Evolutionary conservation across 2,888 invertebrate genomes (phyloP).

Genomic region (Hirtodrosophila duncani): DNA sequence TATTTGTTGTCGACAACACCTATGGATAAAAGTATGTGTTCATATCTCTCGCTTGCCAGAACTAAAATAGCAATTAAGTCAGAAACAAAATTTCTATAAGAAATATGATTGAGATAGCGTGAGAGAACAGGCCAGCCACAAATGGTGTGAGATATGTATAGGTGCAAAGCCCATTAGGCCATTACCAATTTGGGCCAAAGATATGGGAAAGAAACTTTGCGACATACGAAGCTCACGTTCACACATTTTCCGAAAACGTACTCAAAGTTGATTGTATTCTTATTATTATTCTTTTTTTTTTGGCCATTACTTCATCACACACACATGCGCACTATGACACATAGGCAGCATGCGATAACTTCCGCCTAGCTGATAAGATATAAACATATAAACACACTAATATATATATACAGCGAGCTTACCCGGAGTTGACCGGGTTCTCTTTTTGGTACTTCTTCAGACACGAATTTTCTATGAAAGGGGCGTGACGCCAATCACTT

Average conservation of each 20-base stretch:
- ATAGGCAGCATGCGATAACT: constrained; percentile 24
- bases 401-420: too few species aligned
- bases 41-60: constrained; percentile 3
- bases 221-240: constrained; percentile 9
- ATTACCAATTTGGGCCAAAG: constrained; percentile 60
- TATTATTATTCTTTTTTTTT: constrained; percentile 35
- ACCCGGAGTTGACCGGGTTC: too few species aligned
- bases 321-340: not conserved
- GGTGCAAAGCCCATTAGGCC: constrained; percentile 49
- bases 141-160: not conserved
- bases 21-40: not conserved
- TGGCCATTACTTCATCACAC: constrained; percentile 59
- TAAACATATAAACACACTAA: not conserved
- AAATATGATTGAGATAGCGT: constrained; percentile 17
- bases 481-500: too few species aligned
- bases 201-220: constrained; percentile 45
- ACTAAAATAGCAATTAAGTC: constrained; percentile 54
- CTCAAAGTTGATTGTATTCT: constrained; percentile 44
- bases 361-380: constrained; percentile 56
- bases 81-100: constrained; percentile 25
- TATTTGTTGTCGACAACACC: constrained; percentile 1
- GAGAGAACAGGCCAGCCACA: not conserved
- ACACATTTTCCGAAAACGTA: constrained; percentile 11
- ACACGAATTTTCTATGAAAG: too few species aligned
- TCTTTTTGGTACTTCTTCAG: too few species aligned